Conservation (phyloP, 2,113 vertebrate species). For the Dendropsophus ebraccatus region DNA sequence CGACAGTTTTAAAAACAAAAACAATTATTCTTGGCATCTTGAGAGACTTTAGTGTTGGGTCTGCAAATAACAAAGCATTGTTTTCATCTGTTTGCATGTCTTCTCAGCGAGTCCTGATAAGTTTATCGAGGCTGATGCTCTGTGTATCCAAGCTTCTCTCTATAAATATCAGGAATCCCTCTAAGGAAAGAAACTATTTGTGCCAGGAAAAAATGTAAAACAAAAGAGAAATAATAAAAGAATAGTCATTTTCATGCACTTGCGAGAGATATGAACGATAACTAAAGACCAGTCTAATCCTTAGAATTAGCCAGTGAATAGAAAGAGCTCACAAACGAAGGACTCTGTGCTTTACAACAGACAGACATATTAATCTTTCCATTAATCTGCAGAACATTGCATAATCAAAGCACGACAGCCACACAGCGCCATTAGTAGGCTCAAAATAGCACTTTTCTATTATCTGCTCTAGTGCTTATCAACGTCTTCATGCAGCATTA, state of each 20-base stretch:
- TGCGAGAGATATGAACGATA: conserved; percentile 28
- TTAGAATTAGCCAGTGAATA: conserved; percentile 40
- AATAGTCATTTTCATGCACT: conserved; percentile 39
- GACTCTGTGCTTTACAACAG: not conserved
- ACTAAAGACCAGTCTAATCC: conserved; percentile 11
- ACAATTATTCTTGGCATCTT: not conserved
- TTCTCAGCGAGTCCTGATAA: conserved; percentile 46
- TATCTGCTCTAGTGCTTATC: conserved; percentile 45
- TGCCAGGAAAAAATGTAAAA: conserved; percentile 20
- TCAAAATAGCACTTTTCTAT: conserved; percentile 51
- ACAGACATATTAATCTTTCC: conserved; percentile 52
- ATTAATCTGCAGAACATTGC: conserved; percentile 54
- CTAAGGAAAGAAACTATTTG: conserved; percentile 46
- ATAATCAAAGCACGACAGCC: conserved; percentile 38
- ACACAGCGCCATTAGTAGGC: conserved; percentile 30
- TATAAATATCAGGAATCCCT: conserved; percentile 39
- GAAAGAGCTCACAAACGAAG: conserved; percentile 48
- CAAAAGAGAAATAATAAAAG: conserved; percentile 35
- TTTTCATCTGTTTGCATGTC: conserved; percentile 33
- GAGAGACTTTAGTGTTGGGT: not conserved
- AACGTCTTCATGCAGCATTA: conserved; percentile 12
- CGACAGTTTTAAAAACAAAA: not conserved
- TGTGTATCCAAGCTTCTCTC: conserved; percentile 4
- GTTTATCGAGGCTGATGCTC: conserved; percentile 35
- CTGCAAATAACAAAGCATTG: conserved; percentile 22